phyloP scores from a whole-genome alignment of 2,888 invertebrate species.

The Beris chalybata region DNA sequence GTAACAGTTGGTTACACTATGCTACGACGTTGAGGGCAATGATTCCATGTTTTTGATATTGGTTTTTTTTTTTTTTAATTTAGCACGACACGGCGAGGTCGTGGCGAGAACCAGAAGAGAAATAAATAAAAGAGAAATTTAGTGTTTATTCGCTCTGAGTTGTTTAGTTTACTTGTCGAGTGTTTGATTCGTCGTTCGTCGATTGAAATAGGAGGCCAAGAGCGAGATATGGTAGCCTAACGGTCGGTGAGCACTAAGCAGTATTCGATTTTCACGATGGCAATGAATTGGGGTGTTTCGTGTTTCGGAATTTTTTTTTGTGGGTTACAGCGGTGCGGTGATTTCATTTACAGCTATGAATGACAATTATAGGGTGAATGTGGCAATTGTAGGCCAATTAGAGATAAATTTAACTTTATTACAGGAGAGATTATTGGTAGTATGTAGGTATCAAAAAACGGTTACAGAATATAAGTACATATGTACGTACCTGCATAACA shows the following conservation, averaged over 20 bases:
- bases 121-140: constrained; percentile 26
- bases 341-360: no score
- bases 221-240: not conserved
- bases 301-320: constrained; percentile 21
- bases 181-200: not conserved
- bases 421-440: no score
- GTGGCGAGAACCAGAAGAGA: constrained; percentile 1
- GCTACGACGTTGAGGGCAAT: not conserved
- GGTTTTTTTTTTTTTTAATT: no score
- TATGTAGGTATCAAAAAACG: no score
- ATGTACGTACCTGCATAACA: no score
- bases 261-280: constrained; percentile 18
- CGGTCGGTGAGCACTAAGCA: not conserved
- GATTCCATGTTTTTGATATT: no score
- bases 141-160: constrained; percentile 3
- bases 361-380: no score
- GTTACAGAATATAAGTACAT: no score
- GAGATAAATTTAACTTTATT: no score
- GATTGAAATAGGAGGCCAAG: not conserved
- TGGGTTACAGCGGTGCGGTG: constrained; percentile 11
- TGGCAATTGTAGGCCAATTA: no score
- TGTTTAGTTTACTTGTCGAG: not conserved
- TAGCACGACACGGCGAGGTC: no score
- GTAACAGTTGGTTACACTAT: not conserved
- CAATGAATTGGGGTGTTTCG: constrained; percentile 13